Conservation (phyloP, 1,140 invertebrate species). For the Ostrea denselamellosa region DNA sequence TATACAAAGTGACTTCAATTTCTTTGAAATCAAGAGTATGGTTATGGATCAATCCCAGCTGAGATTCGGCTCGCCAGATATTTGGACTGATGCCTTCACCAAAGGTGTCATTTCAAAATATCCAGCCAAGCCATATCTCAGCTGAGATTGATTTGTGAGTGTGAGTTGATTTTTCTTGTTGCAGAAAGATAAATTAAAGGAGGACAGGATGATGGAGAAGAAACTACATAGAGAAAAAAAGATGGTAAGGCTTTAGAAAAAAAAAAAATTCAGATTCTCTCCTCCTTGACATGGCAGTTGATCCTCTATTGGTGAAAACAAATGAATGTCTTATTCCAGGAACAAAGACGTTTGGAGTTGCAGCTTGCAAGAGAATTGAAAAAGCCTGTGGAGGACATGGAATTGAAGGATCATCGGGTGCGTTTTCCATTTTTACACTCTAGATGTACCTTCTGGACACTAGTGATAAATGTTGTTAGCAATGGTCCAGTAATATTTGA, state of each 20-base stretch:
- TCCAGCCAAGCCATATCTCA: neutral
- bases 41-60: too few species aligned
- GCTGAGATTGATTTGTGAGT: neutral
- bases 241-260: conserved; percentile 78
- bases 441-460: too few species aligned
- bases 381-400: conserved; percentile 86
- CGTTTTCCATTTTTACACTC: neutral
- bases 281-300: neutral
- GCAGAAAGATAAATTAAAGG: conserved; percentile 89
- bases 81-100: too few species aligned
- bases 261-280: neutral
- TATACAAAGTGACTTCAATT: too few species aligned
- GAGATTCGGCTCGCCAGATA: too few species aligned
- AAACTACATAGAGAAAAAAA: conserved; percentile 89
- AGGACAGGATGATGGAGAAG: conserved; percentile 88
- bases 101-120: too few species aligned
- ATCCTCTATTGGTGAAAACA: neutral
- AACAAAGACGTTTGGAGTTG: conserved; percentile 90
- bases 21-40: too few species aligned
- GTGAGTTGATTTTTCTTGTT: conserved; percentile 48
- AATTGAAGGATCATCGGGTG: conserved; percentile 76
- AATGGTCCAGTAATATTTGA: too few species aligned
- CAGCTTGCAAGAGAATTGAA: conserved; percentile 91
- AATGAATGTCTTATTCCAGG: conserved; percentile 73
- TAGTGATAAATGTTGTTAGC: too few species aligned